These are phyloP conservation scores for Spondyliosoma cantharus DNA, from an alignment of 2,797 vertebrate species.

Conservation along the genomic window DNA sequence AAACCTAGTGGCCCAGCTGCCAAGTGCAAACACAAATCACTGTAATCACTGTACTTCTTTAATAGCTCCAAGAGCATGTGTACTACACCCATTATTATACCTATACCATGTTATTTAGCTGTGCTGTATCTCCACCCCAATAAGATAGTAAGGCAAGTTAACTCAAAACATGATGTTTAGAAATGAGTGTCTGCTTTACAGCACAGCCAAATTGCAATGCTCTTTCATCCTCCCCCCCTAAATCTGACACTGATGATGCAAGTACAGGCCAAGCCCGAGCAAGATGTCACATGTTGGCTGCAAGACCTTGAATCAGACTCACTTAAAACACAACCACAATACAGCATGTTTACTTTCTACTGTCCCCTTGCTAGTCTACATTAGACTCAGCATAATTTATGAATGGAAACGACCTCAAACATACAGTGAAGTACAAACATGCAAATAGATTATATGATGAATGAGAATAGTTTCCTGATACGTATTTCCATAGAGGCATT, in stretches of 20 bases:
- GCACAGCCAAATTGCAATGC: background rate
- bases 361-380: background rate
- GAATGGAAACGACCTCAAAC: background rate
- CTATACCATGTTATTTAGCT: background rate
- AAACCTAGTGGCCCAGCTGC: background rate
- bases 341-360: background rate
- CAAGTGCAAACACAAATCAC: conserved; percentile 8
- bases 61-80: too few relatives aligned
- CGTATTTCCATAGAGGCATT: too few relatives aligned
- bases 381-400: background rate
- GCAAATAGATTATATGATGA: background rate
- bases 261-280: background rate
- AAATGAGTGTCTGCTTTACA: background rate
- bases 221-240: background rate
- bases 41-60: background rate
- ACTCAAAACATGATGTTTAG: background rate
- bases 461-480: background rate
- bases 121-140: background rate
- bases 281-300: background rate
- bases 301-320: background rate
- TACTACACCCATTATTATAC: background rate
- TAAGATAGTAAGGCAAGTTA: background rate
- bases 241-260: conserved; percentile 17
- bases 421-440: background rate
- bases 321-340: background rate